A percentile compares a stretch with the other conserved stretches of the same genome.
Evolutionary conservation across 2,113 vertebrate species (phyloP).

Genomic region (chimpanzee (Pan troglodytes)): NHGRI_mPanTro3-v2.1_pri NC_072417.2:84410501-84411000

Average conservation of each 20-base stretch:
- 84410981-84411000: not conserved
- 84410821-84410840: fast-evolving
- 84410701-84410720: not conserved
- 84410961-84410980: not conserved
- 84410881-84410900: too few species aligned
- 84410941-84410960: not conserved
- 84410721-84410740: not conserved
- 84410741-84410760: fast-evolving
- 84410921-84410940: not conserved
- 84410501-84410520: not conserved
- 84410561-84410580: too few species aligned
- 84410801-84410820: not conserved
- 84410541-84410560: too few species aligned
- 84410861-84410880: fast-evolving
- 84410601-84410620: not conserved
- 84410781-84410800: fast-evolving
- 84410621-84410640: not conserved
- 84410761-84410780: not conserved
- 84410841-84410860: not conserved
- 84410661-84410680: not conserved
- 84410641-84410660: not conserved
- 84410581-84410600: too few species aligned
- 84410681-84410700: not conserved
- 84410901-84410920: not conserved
- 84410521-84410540: not conserved